Conservation (phyloP, 2,888 invertebrate genomes). For the Leucoma salicis region DNA sequence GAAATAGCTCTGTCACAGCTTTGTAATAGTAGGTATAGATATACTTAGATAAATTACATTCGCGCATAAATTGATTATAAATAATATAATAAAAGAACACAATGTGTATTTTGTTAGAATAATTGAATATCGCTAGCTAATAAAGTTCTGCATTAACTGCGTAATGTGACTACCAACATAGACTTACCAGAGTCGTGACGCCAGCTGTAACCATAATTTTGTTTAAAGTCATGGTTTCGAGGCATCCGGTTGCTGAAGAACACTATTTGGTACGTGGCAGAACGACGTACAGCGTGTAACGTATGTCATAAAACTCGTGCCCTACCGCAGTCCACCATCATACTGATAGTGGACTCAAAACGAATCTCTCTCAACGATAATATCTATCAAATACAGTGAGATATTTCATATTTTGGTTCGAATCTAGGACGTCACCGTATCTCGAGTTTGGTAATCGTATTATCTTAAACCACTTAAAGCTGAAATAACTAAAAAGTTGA, state of each 20-base stretch:
- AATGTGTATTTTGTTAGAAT: not conserved
- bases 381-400: conserved; percentile 24
- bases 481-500: too few relatives aligned
- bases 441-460: too few relatives aligned
- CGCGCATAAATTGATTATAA: too few relatives aligned
- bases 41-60: too few relatives aligned
- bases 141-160: not conserved
- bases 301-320: conserved; percentile 20
- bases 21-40: too few relatives aligned
- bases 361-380: conserved; percentile 39
- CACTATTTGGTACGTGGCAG: conserved; percentile 11
- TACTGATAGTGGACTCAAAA: conserved; percentile 35
- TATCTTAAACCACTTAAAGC: too few relatives aligned
- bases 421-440: not conserved
- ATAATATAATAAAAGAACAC: too few relatives aligned
- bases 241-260: not conserved
- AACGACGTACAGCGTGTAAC: conserved; percentile 6
- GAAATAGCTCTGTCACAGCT: too few relatives aligned
- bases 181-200: conserved; percentile 45
- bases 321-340: conserved; percentile 41
- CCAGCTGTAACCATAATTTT: conserved; percentile 46
- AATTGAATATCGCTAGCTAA: conserved; percentile 2
- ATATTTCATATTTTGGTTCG: conserved; percentile 14
- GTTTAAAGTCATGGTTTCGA: conserved; percentile 36
- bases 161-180: not conserved